phyloP scores from a whole-genome alignment of 2,888 invertebrate species.

The Nymphalis c-album region DNA sequence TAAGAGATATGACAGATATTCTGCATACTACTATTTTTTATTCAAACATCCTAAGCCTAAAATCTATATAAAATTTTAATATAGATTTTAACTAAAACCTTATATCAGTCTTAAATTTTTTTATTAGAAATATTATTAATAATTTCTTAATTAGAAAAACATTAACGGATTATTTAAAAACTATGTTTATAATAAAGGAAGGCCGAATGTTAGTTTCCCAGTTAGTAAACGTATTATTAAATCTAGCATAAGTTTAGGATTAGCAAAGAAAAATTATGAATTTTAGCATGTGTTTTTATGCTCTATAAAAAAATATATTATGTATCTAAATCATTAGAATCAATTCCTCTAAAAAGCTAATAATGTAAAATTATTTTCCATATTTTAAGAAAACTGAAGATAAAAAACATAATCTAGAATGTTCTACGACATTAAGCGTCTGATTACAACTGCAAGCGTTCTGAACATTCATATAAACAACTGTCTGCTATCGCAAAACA shows the following conservation, averaged over 20 bases:
- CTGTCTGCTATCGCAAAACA: slow-evolving; percentile 30
- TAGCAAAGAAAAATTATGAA: slow-evolving; percentile 48
- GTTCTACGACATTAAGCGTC: slow-evolving; percentile 27
- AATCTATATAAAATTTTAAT: too few species aligned
- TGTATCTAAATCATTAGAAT: neutral
- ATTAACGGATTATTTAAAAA: neutral
- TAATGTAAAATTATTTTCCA: neutral
- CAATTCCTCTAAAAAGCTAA: neutral
- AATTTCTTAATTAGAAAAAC: too few species aligned
- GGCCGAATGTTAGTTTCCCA: slow-evolving; percentile 36
- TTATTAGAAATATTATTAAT: too few species aligned
- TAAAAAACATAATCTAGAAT: slow-evolving; percentile 11
- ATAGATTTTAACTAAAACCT: too few species aligned
- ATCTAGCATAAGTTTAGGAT: slow-evolving; percentile 65
- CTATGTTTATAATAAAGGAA: slow-evolving; percentile 7
- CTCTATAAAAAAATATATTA: neutral
- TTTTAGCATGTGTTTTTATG: slow-evolving; percentile 12
- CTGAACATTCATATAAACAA: slow-evolving; percentile 5
- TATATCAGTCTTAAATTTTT: too few species aligned
- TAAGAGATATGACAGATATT: too few species aligned
- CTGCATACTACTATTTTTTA: too few species aligned
- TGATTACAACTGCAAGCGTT: slow-evolving; percentile 18
- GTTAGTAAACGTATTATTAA: slow-evolving; percentile 49
- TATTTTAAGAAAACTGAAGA: neutral
- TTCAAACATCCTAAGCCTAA: too few species aligned